Evolutionary conservation across 2,888 invertebrate species (phyloP).

Genomic region (Trissonchulus latispiculum): DNA sequence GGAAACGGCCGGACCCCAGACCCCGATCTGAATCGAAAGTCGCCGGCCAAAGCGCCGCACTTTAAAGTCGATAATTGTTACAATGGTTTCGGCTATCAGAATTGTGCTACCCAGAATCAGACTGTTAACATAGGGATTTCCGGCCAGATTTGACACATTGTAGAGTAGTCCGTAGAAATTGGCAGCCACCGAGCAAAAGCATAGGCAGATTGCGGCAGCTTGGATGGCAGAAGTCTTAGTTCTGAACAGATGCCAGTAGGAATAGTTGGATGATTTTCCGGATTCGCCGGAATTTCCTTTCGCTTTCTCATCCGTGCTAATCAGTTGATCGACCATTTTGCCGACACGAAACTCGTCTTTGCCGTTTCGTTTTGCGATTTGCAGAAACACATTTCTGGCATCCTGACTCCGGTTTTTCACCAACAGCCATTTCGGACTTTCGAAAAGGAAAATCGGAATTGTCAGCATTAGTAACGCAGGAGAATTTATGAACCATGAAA

Average conservation of each 20-base stretch:
- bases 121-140: not conserved
- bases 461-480: not conserved
- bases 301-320: no score
- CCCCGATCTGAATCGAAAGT: not conserved
- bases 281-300: no score
- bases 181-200: not conserved
- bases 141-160: not conserved
- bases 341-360: not conserved
- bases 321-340: no score
- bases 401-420: not conserved
- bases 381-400: not conserved
- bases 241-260: not conserved
- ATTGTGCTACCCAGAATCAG: constrained; percentile 10
- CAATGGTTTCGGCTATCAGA: not conserved
- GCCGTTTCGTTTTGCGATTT: not conserved
- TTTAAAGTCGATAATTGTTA: not conserved
- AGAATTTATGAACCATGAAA: not conserved
- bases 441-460: not conserved
- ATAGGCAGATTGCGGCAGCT: not conserved
- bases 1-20: not conserved
- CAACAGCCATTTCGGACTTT: constrained; percentile 3
- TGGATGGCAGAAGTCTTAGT: not conserved
- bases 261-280: no score
- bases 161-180: constrained; percentile 5
- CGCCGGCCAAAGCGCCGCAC: not conserved